Evolutionary conservation across 2,888 invertebrate genomes (phyloP).

Genomic region (Xanthia icteritia): DNA sequence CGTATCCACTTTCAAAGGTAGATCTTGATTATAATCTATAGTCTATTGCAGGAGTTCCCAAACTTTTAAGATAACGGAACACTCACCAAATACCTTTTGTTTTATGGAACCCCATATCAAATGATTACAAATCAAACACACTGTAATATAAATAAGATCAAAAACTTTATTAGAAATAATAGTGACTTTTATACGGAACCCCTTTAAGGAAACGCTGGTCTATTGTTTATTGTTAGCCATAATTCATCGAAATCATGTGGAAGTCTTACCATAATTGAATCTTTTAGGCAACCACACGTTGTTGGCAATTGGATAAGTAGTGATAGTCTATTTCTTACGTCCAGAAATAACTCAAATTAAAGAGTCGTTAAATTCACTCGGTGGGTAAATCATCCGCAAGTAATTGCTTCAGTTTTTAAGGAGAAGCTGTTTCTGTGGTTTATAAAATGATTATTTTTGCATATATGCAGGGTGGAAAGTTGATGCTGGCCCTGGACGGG

Average conservation of each 20-base stretch:
- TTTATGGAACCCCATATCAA: background rate
- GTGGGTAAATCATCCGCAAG: background rate
- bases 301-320: conserved; percentile 1
- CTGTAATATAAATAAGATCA: background rate
- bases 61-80: background rate
- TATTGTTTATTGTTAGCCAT: background rate
- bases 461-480: background rate
- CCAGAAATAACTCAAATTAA: conserved; percentile 35
- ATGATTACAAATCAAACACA: conserved; percentile 1
- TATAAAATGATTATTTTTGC: background rate
- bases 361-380: conserved; percentile 14
- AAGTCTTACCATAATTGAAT: background rate
- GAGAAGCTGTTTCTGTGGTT: background rate
- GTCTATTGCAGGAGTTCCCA: background rate
- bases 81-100: background rate
- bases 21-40: background rate
- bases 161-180: background rate
- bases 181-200: no score
- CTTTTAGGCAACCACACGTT: conserved; percentile 7
- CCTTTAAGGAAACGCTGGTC: no score
- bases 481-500: background rate
- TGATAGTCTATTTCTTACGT: conserved; percentile 4
- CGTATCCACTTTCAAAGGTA: background rate
- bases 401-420: background rate
- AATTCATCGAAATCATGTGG: background rate